Evolutionary conservation across 1,140 invertebrate species (phyloP), one percentile per base, ranked within the genome.

Genomic region (Trypoxylus dichotomus): DNA sequence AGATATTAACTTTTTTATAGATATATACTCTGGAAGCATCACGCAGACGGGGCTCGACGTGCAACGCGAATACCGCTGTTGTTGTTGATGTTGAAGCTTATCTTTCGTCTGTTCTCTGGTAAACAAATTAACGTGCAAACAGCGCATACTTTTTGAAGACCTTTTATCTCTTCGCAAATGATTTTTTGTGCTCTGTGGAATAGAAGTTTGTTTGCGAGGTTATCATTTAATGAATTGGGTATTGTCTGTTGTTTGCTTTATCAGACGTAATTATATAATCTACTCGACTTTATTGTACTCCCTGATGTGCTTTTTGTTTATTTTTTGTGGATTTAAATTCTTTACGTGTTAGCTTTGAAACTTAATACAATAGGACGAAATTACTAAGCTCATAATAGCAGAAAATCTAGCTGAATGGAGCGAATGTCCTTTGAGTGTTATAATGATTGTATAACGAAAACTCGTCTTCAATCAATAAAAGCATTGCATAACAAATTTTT

Each of bases 1-100:
- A 68, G 60, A 68, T 68, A 68, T 68, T 68, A 68, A 68, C 60
- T 68, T 68, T 68, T 68, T 68, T 68, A 68, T 68, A 21, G 60
- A 24, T 27, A 24, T 54, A 54, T 54, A 54, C 47, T 54, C 47
- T 29, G 24, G 24, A 68, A 68, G 60, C 19, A 24, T 24, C 19
- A 27, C 60, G 47, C 21, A 29, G 27, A 68, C 24, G 60, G 27
- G 24, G 10, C n/a, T 60, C 47, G 19, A n/a, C 15, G 24, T 27
- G 60, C 27, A 27, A n/a, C 60, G 60, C 27, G 60, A 15, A 68
- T 68, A 21, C 60, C n/a, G 13, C 60, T 8, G 60, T 68, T 68
- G 60, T n/a, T 15, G 27, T 7, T 27, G 24, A 68, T 8, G 19
- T 24, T 24, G 11, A 21, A 21, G 60, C 60, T 68, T 68, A 68